Base-by-base conservation (phyloP, 2,888 invertebrate species). In the Galerucella calmariensis region DNA sequence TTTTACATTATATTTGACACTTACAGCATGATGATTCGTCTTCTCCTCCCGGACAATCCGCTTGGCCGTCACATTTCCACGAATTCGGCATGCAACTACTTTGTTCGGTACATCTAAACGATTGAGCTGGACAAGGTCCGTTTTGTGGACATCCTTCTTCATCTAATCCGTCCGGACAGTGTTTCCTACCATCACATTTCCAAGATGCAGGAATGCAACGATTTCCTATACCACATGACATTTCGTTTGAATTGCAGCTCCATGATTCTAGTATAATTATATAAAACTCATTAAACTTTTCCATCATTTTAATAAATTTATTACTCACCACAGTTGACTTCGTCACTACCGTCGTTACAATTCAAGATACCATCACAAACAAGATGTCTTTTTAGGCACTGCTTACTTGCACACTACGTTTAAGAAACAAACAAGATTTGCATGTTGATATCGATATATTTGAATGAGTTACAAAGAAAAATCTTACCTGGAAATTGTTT, bases 341-440 rank as follows among this genome's bases (percentile, higher is more conserved):
- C 92, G 82, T 92, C 92, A 77, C 89, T 90, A 48, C 90, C 90
- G 82, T 92, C 92, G 65, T 89, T 88, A 80, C 92, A 92, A 79
- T 92, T 91, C 6, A 88, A 83, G 71, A 91, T 90, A 20, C 90
- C 91, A 83, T 92, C 91, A 81, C 92, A 92, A 0, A 92, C 91
- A 12, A 90, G 85, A 80, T 91, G 88, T 67, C 91, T 85, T 79
- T 89, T 90, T 46, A 92, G 86, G 78, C 92, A 92, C 77, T 90
- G 90, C 0, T 91, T 90, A 80, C 88, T 90, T 6, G 87, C 84
- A 78, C 91, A 92, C 87, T 89, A 82, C 76, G 86, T 85, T 73
- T 46, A 53, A 70, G 35, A 56, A 35, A 35, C 2, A 66, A 59
- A 20, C 2, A 3, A 44, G 14, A 20, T n/a, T 14, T 69, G 14